Evolutionary conservation across 1,140 invertebrate species (phyloP), one percentile per base, ranked within the genome.

Genomic region (Brachionus calyciflorus): DNA sequence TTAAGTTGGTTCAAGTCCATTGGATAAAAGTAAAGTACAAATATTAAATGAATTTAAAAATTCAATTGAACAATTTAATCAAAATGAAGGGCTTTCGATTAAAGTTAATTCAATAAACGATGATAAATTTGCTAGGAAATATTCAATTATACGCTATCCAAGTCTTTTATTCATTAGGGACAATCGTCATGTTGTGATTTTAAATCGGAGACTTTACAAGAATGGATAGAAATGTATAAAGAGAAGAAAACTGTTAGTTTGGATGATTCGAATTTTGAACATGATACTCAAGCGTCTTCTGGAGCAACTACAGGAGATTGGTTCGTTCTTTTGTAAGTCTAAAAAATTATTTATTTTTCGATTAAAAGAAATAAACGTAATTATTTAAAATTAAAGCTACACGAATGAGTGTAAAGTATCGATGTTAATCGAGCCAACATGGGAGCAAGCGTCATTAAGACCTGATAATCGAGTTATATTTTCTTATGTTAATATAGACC

Each of bases 281-380:
- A 95, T 84, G 87, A 95, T 78, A 96, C 94, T 3, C 94, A 96
- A 86, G 93, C 92, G 30, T 89, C 92, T 7, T 91, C 90, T 37
- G 93, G 93, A 1, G 91, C 93, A 1, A 96, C 94, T 0, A 96
- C 94, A 60, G 94, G 93, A 3, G 93, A 95, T 85, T 96, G 94
- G 94, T 90, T 95, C 85, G 88, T 96, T 46, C 89, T 93, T 87
- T 95, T 95, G 91, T 93, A 89, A 89, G 91, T n/a, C n/a, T n/a
- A n/a, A n/a, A n/a, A n/a, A n/a, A n/a, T n/a, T n/a, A n/a, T n/a
- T n/a, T n/a, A n/a, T n/a, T n/a, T n/a, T n/a, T n/a, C n/a, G n/a
- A n/a, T n/a, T n/a, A n/a, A n/a, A n/a, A n/a, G n/a, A n/a, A n/a
- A n/a, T n/a, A n/a, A n/a, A n/a, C n/a, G n/a, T n/a, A n/a, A n/a